phyloP scores from a whole-genome alignment of 2,113 vertebrate genomes.

The Bubalus kerabau region DNA sequence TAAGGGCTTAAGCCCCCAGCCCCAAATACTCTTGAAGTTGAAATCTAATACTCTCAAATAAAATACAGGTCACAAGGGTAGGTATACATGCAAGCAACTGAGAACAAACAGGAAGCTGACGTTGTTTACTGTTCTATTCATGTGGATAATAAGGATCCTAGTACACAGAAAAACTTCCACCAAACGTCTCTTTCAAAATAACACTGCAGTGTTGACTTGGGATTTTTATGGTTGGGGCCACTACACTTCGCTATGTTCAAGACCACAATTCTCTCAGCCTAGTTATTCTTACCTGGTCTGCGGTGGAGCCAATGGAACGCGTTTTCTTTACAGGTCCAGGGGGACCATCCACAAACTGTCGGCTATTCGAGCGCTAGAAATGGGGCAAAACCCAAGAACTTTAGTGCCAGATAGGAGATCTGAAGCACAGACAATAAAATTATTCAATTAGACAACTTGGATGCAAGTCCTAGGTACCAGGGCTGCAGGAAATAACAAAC shows the following conservation, averaged over 20 bases:
- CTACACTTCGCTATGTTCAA: background rate
- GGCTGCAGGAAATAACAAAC: slow-evolving; percentile 17
- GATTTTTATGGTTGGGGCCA: background rate
- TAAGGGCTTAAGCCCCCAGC: background rate
- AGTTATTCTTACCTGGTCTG: slow-evolving; percentile 81
- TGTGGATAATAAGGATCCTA: background rate
- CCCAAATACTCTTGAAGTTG: background rate
- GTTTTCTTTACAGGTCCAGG: slow-evolving; percentile 88
- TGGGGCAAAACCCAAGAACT: background rate
- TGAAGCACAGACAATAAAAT: slow-evolving; percentile 36
- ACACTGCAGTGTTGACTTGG: background rate
- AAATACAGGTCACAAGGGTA: background rate
- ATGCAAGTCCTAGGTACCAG: background rate
- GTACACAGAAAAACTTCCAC: slow-evolving; percentile 19
- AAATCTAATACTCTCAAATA: slow-evolving; percentile 12
- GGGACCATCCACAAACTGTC: slow-evolving; percentile 90
- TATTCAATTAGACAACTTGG: background rate
- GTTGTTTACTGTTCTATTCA: slow-evolving; percentile 7
- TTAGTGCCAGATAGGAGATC: slow-evolving; percentile 8
- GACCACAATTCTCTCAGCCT: background rate
- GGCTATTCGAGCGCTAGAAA: slow-evolving; percentile 88
- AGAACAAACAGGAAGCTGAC: slow-evolving; percentile 27
- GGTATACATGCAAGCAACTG: background rate
- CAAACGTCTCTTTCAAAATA: slow-evolving; percentile 11
- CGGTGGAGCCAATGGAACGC: slow-evolving; percentile 86